Base-by-base conservation (phyloP, 2,797 vertebrate genomes). In the Muscicapa comitata region DNA sequence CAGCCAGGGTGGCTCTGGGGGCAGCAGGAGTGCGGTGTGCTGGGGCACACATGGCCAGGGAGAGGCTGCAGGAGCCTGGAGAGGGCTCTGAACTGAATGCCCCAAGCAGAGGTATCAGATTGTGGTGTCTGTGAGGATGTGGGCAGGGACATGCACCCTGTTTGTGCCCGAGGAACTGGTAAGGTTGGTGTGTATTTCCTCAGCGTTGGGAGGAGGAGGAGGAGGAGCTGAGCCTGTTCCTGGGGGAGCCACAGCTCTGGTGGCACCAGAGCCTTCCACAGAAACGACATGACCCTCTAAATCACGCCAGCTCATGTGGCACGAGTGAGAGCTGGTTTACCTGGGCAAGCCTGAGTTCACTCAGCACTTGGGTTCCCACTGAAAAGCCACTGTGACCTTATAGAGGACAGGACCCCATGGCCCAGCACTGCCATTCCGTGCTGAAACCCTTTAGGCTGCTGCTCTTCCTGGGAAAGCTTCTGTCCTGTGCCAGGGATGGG, bases 361-460 rank as follows among this genome's bases (percentile, higher is more conserved):
- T n/a, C 8, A 17, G 33, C 25, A 4, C 37, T 82, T 59, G 67
- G 59, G 55, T 45, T 85, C 35, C 40, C 6, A 2, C 42, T 19
- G 55, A 24, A 78, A 47, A 29, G 45, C 58, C 1, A 3, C 37
- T 76, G n/a, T 5, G 24, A 6, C 51, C 47, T 23, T 20, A 12
- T 5, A 24, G 61, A 57, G 68, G 33, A 31, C 17, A 33, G 15
- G 24, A 4, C 18, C 25, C 74, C 3, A 0, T 0, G 6, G 14
- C 20, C 40, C 7, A 4, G 51, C 8, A 1, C 28, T 12, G 31
- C 50, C 5, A 0, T 17, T 85, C 25, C 0, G 1, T 38, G 63
- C 45, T n/a, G 71, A 65, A 88, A 61, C 45, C 48, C 54, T 72
- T 38, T 1, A 8, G 48, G 11, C 43, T 9, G 20, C 42, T 25